Conservation (phyloP, 2,797 vertebrate genomes). For the Pelobates cultripes region DNA sequence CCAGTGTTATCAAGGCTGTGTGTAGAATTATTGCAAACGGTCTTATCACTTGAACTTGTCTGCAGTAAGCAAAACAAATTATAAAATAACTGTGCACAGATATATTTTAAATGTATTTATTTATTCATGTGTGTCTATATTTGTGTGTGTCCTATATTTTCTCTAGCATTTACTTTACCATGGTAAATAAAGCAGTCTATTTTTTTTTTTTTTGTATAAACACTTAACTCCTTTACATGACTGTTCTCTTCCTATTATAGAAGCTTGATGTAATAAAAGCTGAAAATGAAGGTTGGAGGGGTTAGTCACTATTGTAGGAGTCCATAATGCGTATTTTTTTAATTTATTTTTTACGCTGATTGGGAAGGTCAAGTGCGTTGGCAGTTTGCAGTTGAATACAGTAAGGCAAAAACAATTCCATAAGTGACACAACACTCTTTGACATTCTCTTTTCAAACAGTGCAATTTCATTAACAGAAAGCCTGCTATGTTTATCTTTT, state of each 20-base stretch:
- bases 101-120: too few relatives aligned
- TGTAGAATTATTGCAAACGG: background rate
- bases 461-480: constrained; percentile 18
- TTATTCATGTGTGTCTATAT: too few relatives aligned
- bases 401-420: constrained; percentile 10
- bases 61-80: too few relatives aligned
- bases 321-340: constrained; percentile 36
- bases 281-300: background rate
- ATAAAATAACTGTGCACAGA: too few relatives aligned
- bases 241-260: background rate
- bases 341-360: constrained; percentile 16
- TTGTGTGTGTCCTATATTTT: too few relatives aligned
- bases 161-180: too few relatives aligned
- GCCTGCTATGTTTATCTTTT: background rate
- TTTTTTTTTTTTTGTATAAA: too few relatives aligned
- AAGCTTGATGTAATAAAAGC: background rate
- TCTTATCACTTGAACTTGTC: too few relatives aligned
- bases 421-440: background rate
- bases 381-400: background rate
- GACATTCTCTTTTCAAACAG: constrained; percentile 14
- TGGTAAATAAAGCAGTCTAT: too few relatives aligned
- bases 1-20: constrained; percentile 15
- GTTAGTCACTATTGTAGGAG: background rate
- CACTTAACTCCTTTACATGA: background rate
- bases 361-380: constrained; percentile 23